Evolutionary conservation across 2,113 vertebrate species (phyloP).

Genomic region (Panurus biarmicus): DNA sequence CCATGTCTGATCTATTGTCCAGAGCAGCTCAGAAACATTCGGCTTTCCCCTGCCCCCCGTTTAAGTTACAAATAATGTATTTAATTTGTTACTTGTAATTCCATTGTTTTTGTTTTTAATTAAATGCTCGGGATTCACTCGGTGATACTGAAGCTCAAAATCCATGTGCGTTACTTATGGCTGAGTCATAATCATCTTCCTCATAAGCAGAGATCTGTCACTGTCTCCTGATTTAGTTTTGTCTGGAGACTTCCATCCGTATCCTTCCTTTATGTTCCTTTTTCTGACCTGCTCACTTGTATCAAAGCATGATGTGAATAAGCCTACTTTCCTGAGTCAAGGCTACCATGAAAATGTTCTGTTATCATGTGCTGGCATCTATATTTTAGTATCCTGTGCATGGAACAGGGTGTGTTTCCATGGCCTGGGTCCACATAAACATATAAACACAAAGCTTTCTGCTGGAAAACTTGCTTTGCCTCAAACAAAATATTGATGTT

Average conservation of each 20-base stretch:
- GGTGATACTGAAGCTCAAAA: background rate
- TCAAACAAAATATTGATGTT: constrained; percentile 8
- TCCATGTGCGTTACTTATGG: background rate
- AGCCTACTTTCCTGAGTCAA: background rate
- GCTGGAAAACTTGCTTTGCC: background rate
- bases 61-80: background rate
- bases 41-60: background rate
- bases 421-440: background rate
- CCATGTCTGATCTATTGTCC: background rate
- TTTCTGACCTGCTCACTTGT: background rate
- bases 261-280: background rate
- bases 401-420: background rate
- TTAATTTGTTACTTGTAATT: background rate
- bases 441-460: background rate
- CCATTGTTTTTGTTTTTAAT: background rate
- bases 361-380: background rate
- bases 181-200: constrained; percentile 33
- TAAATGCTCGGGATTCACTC: background rate
- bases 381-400: rapidly evolving
- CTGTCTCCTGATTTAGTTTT: constrained; percentile 18
- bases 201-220: background rate
- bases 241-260: background rate
- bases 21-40: background rate
- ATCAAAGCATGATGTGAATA: background rate
- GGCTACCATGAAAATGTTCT: background rate